Evolutionary conservation across 2,888 invertebrate genomes (phyloP).

Genomic region (Corbicula japonica): DNA sequence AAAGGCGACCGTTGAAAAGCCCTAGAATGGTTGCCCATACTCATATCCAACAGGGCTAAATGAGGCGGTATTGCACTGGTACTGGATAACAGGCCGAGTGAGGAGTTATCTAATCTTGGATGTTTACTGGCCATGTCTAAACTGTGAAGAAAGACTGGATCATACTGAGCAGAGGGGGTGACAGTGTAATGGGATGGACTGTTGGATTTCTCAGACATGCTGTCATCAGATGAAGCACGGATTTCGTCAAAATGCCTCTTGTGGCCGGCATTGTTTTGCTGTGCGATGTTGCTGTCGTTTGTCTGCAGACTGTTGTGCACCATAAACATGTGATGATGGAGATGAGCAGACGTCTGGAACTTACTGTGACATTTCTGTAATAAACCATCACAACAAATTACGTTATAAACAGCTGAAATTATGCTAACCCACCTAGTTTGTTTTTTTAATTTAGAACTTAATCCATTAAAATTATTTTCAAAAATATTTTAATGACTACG

Average conservation of each 20-base stretch:
- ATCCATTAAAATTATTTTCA: too few relatives aligned
- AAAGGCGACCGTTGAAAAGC: conserved; percentile 3
- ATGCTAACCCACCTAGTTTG: too few relatives aligned
- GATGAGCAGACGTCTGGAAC: conserved; percentile 84
- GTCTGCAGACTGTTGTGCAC: conserved; percentile 52
- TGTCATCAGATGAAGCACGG: neutral
- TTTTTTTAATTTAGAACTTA: too few relatives aligned
- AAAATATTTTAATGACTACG: too few relatives aligned
- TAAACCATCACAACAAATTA: too few relatives aligned
- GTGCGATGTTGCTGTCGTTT: conserved; percentile 62
- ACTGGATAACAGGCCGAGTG: conserved; percentile 9
- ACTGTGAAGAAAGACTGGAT: neutral
- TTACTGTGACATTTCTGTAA: conserved; percentile 80
- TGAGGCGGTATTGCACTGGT: conserved; percentile 50
- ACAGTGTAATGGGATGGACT: conserved; percentile 24
- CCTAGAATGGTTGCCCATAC: conserved; percentile 12
- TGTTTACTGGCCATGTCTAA: conserved; percentile 46
- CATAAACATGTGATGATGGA: conserved; percentile 76
- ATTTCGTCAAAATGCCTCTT: conserved; percentile 60
- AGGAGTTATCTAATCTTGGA: conserved; percentile 22
- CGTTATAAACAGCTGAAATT: too few relatives aligned
- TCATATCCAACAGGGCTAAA: conserved; percentile 3
- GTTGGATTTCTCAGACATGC: conserved; percentile 12
- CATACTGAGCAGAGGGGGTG: conserved; percentile 10
- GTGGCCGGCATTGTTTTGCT: conserved; percentile 50